Conservation (phyloP, 2,113 vertebrate genomes). For the Strix uralensis region DNA sequence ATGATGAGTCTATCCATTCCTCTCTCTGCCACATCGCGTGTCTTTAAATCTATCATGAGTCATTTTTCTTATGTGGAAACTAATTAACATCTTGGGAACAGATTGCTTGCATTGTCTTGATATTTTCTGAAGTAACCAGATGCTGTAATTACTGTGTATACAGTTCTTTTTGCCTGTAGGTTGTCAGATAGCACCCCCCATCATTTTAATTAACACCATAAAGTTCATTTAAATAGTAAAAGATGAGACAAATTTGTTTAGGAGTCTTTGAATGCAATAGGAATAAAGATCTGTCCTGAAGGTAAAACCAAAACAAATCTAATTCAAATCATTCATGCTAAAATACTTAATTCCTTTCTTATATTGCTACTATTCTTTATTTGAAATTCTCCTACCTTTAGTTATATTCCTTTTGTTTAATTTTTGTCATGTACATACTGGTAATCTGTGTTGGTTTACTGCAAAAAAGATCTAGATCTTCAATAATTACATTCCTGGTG, state of each 20-base stretch:
- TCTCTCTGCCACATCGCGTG: background rate
- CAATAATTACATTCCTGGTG: background rate
- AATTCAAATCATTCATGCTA: background rate
- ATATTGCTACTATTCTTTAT: background rate
- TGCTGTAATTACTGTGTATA: slow-evolving; percentile 12
- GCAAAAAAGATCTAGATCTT: background rate
- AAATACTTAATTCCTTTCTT: background rate
- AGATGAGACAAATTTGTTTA: slow-evolving; percentile 23
- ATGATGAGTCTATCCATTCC: background rate
- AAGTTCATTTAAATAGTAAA: slow-evolving; percentile 11
- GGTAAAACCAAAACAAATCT: background rate
- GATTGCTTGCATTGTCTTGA: slow-evolving; percentile 18
- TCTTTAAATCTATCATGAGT: background rate
- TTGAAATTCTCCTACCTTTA: background rate
- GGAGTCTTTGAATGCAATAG: background rate
- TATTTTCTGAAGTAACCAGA: slow-evolving; percentile 3
- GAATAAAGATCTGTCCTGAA: background rate
- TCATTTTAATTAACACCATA: slow-evolving; percentile 18
- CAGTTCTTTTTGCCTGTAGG: background rate
- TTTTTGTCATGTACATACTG: background rate
- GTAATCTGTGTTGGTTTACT: background rate
- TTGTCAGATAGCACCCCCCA: background rate
- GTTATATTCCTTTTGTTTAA: background rate
- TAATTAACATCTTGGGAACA: slow-evolving; percentile 46
- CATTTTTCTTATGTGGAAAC: background rate